Base-by-base conservation (phyloP, 2,797 vertebrate species). In the Tangara arthus region DNA sequence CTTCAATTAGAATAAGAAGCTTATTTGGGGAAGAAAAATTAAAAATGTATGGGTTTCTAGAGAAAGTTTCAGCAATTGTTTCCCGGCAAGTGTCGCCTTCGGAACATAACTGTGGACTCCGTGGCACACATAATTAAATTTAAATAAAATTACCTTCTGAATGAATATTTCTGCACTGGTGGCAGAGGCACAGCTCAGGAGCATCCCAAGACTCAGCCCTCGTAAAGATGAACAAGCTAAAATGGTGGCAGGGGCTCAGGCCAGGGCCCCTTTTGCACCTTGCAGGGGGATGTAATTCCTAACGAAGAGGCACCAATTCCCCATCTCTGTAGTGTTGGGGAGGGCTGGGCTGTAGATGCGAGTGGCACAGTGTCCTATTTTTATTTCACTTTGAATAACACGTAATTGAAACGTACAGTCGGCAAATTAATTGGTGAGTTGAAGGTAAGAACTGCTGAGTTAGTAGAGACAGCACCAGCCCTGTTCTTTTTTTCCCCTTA, bases 1-100 rank as follows among this genome's bases (percentile, higher is more conserved):
- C 94, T 97, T 97, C 95, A 97, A 96, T 97, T 97, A 97, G 96
- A 98, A 87, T 95, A 96, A 97, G 93, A 93, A 87, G 95, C 94
- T 97, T 97, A 93, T 94, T 95, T 91, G 89, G 90, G 93, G 75
- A 78, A 94, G 77, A 95, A 95, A 90, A 95, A 97, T 96, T 96
- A 94, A 96, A 96, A 96, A 96, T 95, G 88, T 77, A 88, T 91
- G 86, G 87, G 57, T 93, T 97, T 88, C 95, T 84, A 66, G 69
- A 93, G 91, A 94, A 97, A 96, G 92, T 97, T 97, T 87, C 94
- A 89, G 80, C 73, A 52, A 35, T 94, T 87, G 93, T 95, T 97
- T 93, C 93, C 94, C 30, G 37, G 89, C 71, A 78, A 85, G 81
- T 23, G 53, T 72, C 15, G 30, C 80, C 76, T 82, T 86, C 1